Conservation (phyloP, 2,888 invertebrate genomes). For the Acleris literana region DNA sequence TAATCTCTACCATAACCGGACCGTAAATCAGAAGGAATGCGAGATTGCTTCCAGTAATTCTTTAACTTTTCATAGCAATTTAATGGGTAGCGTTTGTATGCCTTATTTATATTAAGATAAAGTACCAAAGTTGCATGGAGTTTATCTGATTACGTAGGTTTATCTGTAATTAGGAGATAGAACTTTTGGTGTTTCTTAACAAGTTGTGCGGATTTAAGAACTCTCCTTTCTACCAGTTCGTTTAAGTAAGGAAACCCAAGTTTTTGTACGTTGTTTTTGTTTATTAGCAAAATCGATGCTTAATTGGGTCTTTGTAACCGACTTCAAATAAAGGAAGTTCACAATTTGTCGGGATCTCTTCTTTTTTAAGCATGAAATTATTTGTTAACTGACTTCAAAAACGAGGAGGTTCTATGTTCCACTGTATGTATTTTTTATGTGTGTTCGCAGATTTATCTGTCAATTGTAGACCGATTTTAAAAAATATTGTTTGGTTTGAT, state of each 20-base stretch:
- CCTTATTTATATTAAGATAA: not conserved
- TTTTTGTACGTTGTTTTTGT: not conserved
- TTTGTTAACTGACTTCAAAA: no score
- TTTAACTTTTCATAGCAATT: slow-evolving; percentile 16
- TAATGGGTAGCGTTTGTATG: slow-evolving; percentile 12
- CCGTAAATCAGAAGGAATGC: slow-evolving; percentile 23
- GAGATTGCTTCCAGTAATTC: slow-evolving; percentile 19
- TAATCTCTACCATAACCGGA: not conserved
- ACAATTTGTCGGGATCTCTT: no score
- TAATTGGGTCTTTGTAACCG: no score
- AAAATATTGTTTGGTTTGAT: no score
- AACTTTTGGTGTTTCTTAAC: not conserved
- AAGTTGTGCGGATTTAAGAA: not conserved
- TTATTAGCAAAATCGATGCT: no score
- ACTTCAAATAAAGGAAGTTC: no score
- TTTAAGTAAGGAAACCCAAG: not conserved
- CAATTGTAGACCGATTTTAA: no score
- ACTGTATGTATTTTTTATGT: no score
- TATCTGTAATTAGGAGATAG: slow-evolving; percentile 8
- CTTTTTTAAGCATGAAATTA: no score
- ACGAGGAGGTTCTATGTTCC: no score
- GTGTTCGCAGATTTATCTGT: no score
- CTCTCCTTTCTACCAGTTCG: not conserved
- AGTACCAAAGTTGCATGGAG: slow-evolving; percentile 8
- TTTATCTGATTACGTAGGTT: slow-evolving; percentile 4